phyloP scores from a whole-genome alignment of 2,797 vertebrate species.

The Sparus aurata region DNA sequence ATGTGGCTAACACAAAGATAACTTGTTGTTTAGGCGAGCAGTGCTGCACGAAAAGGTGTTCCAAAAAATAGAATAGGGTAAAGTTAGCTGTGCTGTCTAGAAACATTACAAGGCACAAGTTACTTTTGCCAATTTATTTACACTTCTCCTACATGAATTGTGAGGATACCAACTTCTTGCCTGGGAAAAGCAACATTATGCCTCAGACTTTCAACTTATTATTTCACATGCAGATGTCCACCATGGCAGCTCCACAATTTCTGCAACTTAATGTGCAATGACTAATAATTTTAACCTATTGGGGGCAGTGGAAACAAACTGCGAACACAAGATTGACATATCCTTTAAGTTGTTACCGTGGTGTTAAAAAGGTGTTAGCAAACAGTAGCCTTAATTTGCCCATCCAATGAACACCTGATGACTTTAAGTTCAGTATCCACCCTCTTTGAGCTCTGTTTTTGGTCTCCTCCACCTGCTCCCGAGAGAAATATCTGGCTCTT shows the following conservation, averaged over 20 bases:
- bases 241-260: background rate
- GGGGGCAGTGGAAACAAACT: background rate
- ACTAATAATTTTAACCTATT: background rate
- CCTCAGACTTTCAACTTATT: background rate
- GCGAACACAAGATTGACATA: background rate
- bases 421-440: background rate
- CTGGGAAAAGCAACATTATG: background rate
- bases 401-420: background rate
- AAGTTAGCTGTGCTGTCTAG: background rate
- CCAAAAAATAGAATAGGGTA: no score
- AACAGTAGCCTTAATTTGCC: background rate
- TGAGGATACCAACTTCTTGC: background rate
- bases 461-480: background rate
- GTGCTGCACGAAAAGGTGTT: background rate
- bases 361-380: background rate
- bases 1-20: background rate
- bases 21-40: background rate
- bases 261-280: background rate
- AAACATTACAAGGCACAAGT: background rate
- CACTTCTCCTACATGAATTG: background rate
- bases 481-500: background rate
- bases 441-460: background rate
- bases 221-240: background rate
- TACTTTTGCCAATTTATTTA: background rate
- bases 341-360: background rate